Percentiles rank a stretch among this genome's conserved stretches.
These are phyloP conservation scores for Lerema accius DNA, from an alignment of 1,140 invertebrate genomes.

Conservation along the genomic window DNA sequence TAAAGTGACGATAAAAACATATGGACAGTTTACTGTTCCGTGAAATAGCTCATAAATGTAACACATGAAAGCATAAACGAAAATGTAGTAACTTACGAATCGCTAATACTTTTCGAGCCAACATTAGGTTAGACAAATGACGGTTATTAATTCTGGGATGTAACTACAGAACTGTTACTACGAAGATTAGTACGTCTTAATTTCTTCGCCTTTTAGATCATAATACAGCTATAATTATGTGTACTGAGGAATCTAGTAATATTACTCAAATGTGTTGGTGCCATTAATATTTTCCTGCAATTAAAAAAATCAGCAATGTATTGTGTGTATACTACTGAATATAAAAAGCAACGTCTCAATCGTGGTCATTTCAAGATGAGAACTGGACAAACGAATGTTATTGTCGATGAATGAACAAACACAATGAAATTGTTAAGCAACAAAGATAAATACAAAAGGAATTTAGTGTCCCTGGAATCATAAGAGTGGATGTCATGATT, in stretches of 20 bases:
- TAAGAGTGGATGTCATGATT: conserved; percentile 32
- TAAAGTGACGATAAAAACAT: conserved; percentile 1
- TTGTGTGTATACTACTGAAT: conserved; percentile 31
- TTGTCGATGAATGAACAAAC: conserved; percentile 58
- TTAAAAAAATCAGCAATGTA: neutral
- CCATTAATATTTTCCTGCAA: neutral
- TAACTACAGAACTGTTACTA: too few species aligned
- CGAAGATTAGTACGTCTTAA: too few species aligned
- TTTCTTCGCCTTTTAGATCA: too few species aligned
- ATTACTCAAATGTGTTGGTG: neutral
- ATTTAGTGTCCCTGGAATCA: conserved; percentile 42
- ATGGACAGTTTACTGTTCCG: neutral
- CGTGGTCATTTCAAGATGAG: too few species aligned
- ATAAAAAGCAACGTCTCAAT: conserved; percentile 54
- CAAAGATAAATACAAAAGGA: conserved; percentile 62
- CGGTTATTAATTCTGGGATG: too few species aligned
- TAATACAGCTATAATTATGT: neutral
- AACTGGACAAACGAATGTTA: too few species aligned
- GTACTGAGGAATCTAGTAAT: neutral
- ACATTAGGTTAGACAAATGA: too few species aligned
- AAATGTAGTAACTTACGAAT: neutral
- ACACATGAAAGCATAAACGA: too few species aligned
- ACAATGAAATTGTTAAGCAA: conserved; percentile 65
- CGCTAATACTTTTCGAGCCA: neutral
- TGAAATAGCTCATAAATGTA: neutral